Conservation (phyloP, 2,797 vertebrate genomes). For the Parauchenoglanis ngamensis region DNA sequence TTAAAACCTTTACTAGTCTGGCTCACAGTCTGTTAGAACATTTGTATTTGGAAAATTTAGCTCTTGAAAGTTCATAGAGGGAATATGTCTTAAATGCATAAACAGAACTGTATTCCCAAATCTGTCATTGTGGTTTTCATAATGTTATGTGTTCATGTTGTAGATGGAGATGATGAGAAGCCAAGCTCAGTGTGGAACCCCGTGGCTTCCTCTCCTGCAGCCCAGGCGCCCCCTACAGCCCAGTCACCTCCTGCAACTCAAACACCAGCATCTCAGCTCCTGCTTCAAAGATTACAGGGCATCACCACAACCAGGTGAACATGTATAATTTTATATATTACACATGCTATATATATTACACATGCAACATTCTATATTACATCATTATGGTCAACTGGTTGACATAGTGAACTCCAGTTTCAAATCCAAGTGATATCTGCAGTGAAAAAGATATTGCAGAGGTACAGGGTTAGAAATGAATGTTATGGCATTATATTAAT, state of each 20-base stretch:
- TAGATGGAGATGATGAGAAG: conserved; percentile 79
- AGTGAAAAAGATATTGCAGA: background rate
- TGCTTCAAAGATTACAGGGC: conserved; percentile 76
- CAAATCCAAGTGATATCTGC: background rate
- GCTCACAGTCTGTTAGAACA: background rate
- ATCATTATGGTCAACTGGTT: background rate
- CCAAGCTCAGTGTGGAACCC: conserved; percentile 46
- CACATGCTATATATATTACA: background rate
- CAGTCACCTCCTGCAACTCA: conserved; percentile 57
- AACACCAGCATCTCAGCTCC: conserved; percentile 56
- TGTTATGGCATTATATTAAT: background rate
- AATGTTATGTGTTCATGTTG: conserved; percentile 36
- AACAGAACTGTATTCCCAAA: conserved; percentile 21
- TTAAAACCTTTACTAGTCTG: background rate
- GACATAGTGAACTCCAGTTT: background rate
- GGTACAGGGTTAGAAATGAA: background rate
- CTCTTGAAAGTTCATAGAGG: conserved; percentile 7
- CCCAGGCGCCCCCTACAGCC: conserved; percentile 52
- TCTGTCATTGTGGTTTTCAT: conserved; percentile 15
- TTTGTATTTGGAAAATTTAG: conserved; percentile 13
- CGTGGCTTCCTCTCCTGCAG: conserved; percentile 49
- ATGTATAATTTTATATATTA: background rate
- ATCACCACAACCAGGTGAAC: conserved; percentile 71
- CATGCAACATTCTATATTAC: background rate
- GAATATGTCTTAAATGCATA: conserved; percentile 13